Evolutionary conservation across 2,888 invertebrate genomes (phyloP).

Genomic region (Arctia plantaginis): DNA sequence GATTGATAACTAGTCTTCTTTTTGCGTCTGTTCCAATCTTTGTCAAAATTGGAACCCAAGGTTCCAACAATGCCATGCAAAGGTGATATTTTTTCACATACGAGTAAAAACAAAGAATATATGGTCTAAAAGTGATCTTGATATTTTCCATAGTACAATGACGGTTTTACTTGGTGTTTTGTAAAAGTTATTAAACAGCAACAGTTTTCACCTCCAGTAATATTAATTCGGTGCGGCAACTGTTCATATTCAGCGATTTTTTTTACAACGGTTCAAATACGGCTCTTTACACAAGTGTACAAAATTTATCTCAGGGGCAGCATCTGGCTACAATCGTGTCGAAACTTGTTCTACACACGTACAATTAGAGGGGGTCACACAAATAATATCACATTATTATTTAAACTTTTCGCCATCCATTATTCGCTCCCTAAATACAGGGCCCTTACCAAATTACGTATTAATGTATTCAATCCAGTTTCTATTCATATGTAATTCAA

Average conservation of each 20-base stretch:
- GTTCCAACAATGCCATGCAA: not conserved
- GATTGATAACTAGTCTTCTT: not conserved
- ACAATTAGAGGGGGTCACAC: conserved; percentile 73
- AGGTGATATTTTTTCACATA: too few relatives aligned
- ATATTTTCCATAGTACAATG: too few relatives aligned
- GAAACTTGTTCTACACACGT: conserved; percentile 74
- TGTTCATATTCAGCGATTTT: not conserved
- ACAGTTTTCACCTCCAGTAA: not conserved
- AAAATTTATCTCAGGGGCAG: conserved; percentile 38
- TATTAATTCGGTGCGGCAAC: not conserved
- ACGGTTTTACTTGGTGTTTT: not conserved
- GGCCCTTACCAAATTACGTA: conserved; percentile 83
- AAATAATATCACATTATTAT: conserved; percentile 63
- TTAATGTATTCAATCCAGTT: conserved; percentile 85
- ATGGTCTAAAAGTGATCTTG: not conserved
- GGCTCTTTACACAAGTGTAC: conserved; percentile 8
- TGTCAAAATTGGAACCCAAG: not conserved
- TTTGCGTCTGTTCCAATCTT: not conserved
- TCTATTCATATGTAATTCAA: conserved; percentile 83
- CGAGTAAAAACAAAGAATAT: too few relatives aligned
- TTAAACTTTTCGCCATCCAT: conserved; percentile 78
- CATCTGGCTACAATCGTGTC: conserved; percentile 68
- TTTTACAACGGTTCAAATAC: conserved; percentile 15
- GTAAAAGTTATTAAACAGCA: not conserved
- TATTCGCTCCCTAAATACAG: conserved; percentile 80